A percentile compares a stretch with the other conserved stretches of the same genome.
Conservation (phyloP, 2,888 invertebrate genomes). For the Drosophila atripex region DNA sequence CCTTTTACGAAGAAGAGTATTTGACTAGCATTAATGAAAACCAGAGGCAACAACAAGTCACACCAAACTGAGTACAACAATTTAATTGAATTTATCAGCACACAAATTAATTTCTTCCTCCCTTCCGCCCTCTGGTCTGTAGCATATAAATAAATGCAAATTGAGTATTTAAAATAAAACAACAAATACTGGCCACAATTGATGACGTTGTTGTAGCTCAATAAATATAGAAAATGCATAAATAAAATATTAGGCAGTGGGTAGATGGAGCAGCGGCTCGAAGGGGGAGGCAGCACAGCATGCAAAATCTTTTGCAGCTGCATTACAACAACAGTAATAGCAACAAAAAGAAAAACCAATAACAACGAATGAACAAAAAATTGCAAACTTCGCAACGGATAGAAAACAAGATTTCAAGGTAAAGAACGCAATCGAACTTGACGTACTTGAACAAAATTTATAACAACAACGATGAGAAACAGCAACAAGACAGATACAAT, state of each 20-base stretch:
- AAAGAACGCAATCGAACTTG: slow-evolving; percentile 80
- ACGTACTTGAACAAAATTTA: slow-evolving; percentile 78
- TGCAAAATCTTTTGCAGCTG: slow-evolving; percentile 77
- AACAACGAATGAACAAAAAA: slow-evolving; percentile 43
- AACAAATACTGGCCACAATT: slow-evolving; percentile 50
- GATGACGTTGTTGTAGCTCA: slow-evolving; percentile 69
- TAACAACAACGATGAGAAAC: slow-evolving; percentile 51
- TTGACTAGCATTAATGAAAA: slow-evolving; percentile 27
- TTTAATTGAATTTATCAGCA: slow-evolving; percentile 76
- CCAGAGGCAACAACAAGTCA: slow-evolving; percentile 53
- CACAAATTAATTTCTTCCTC: slow-evolving; percentile 65
- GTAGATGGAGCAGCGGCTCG: not conserved
- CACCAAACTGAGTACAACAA: slow-evolving; percentile 60
- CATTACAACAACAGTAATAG: slow-evolving; percentile 46
- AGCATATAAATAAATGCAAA: slow-evolving; percentile 74
- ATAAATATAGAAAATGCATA: slow-evolving; percentile 71
- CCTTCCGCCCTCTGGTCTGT: not conserved
- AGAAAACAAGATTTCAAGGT: slow-evolving; percentile 80
- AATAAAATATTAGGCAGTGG: slow-evolving; percentile 70
- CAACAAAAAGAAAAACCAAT: slow-evolving; percentile 27
- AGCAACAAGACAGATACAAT: slow-evolving; percentile 21
- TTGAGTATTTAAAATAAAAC: slow-evolving; percentile 71
- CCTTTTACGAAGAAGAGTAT: slow-evolving; percentile 7
- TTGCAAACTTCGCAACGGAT: slow-evolving; percentile 72
- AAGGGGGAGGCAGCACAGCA: slow-evolving; percentile 38